These are phyloP conservation scores for Neoarius graeffei DNA, from an alignment of 2,113 vertebrate species.

Conservation along the genomic window DNA sequence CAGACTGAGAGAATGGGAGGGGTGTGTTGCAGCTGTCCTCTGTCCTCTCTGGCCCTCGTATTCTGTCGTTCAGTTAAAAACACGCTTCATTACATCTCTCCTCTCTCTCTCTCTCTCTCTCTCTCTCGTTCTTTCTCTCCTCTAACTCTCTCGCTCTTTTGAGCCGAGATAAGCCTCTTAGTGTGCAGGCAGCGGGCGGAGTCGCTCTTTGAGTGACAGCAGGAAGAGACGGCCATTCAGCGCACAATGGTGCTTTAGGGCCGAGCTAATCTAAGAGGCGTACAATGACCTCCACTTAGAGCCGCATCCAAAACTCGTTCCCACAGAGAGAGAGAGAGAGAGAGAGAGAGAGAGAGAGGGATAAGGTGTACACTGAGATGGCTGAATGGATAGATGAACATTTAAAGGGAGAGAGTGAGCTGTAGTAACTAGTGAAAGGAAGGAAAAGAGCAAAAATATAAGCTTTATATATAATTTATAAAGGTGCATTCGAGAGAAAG, in stretches of 20 bases:
- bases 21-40: constrained; percentile 90
- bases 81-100: constrained; percentile 99
- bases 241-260: constrained; percentile 98
- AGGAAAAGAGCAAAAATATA: constrained; percentile 36
- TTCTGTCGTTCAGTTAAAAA: constrained; percentile 96
- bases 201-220: constrained; percentile 98
- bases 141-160: constrained; percentile 71
- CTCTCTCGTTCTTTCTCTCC: constrained; percentile 92
- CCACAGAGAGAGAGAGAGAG: constrained; percentile 71
- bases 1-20: constrained; percentile 46
- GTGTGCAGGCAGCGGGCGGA: constrained; percentile 98
- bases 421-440: background rate
- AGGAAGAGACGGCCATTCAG: constrained; percentile 99
- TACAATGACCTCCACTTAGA: constrained; percentile 99
- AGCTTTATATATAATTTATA: background rate
- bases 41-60: constrained; percentile 90
- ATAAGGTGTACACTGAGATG: constrained; percentile 11
- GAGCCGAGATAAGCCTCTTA: constrained; percentile 99
- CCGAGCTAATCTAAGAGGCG: constrained; percentile 99
- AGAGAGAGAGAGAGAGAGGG: constrained; percentile 37
- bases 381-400: constrained; percentile 9
- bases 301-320: constrained; percentile 98
- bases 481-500: background rate
- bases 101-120: constrained; percentile 79
- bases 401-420: constrained; percentile 38